phyloP scores from a whole-genome alignment of 1,140 invertebrate species.

The Bombyx mandarina region DNA sequence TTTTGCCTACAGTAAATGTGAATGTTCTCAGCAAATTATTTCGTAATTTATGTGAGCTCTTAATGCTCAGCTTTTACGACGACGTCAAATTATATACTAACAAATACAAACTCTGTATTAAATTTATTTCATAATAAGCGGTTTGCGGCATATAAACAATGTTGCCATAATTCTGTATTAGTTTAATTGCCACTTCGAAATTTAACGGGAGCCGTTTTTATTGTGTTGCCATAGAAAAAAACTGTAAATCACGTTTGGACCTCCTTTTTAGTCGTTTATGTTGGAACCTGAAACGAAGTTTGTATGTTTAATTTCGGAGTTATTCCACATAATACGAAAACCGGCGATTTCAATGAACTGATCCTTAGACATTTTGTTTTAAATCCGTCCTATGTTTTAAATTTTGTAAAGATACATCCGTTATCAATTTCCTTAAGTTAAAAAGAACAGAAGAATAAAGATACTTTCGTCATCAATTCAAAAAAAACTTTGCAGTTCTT shows the following conservation, averaged over 20 bases:
- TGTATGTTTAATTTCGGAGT: too few relatives aligned
- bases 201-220: conserved; percentile 9
- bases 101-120: conserved; percentile 4
- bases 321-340: too few relatives aligned
- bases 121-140: conserved; percentile 7
- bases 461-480: too few relatives aligned
- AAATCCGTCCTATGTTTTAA: too few relatives aligned
- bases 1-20: too few relatives aligned
- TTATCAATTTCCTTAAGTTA: too few relatives aligned
- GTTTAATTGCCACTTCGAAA: conserved; percentile 4
- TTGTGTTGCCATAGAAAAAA: conserved; percentile 2
- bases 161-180: conserved; percentile 6
- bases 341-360: too few relatives aligned
- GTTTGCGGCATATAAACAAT: conserved; percentile 4
- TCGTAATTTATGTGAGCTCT: neutral
- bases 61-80: conserved; percentile 4
- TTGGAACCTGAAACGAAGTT: neutral
- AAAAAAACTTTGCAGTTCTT: too few relatives aligned
- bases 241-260: neutral
- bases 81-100: conserved; percentile 5
- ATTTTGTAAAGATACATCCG: too few relatives aligned
- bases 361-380: too few relatives aligned
- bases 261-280: neutral
- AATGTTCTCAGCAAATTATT: neutral
- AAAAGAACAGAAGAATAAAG: too few relatives aligned